Evolutionary conservation across 2,797 vertebrate genomes (phyloP).

Genomic region (Anguilla marmorata): DNA sequence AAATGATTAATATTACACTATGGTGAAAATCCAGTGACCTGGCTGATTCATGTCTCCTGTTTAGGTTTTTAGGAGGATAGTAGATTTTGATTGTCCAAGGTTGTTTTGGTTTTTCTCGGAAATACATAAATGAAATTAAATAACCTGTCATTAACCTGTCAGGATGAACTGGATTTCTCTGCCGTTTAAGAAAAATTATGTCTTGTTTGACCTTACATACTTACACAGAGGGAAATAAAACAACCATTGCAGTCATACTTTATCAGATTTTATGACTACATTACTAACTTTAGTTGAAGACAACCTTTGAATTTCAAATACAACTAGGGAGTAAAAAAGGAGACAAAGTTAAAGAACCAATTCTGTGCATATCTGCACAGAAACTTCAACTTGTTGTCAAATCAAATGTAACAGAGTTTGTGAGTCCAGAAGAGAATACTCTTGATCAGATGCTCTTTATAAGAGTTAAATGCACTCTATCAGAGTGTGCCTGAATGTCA

Average conservation of each 20-base stretch:
- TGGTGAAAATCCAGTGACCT: background rate
- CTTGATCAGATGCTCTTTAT: background rate
- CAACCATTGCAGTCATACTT: background rate
- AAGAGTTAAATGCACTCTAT: too few relatives aligned
- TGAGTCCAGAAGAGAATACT: background rate
- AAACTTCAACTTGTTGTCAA: background rate
- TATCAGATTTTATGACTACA: background rate
- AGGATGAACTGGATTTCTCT: background rate
- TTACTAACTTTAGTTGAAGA: background rate
- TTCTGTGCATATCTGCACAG: background rate
- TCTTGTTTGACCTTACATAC: slow-evolving; percentile 12
- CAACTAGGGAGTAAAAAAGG: background rate
- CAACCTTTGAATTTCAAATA: background rate
- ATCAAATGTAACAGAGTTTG: background rate
- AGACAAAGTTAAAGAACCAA: background rate
- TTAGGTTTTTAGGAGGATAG: background rate
- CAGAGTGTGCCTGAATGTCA: background rate
- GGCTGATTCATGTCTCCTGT: background rate
- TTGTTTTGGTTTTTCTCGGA: background rate
- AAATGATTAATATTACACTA: background rate
- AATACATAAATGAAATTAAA: background rate
- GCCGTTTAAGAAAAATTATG: slow-evolving; percentile 19
- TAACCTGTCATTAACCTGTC: slow-evolving; percentile 12
- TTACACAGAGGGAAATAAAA: slow-evolving; percentile 8
- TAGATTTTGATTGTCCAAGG: background rate